Evolutionary conservation across 2,113 vertebrate genomes (phyloP).

Genomic region (Neopipo cinnamomea): DNA sequence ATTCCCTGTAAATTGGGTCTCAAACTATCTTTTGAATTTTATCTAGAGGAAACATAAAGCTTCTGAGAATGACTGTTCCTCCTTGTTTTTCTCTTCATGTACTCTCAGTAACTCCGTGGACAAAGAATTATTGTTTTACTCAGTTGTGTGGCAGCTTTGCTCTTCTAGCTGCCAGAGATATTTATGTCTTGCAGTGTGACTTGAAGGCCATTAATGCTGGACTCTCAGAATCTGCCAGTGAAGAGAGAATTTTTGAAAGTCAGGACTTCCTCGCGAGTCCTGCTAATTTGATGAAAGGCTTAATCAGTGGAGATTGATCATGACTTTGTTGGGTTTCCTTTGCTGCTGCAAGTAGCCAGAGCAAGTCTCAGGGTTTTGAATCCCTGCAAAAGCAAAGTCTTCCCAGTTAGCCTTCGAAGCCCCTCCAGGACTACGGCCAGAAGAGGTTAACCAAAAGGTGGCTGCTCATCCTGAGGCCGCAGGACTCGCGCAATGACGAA

Average conservation of each 20-base stretch:
- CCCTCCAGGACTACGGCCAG: not conserved
- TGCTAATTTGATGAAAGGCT: not conserved
- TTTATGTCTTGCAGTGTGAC: not conserved
- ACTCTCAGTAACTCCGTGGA: not conserved
- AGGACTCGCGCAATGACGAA: not conserved
- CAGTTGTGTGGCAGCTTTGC: not conserved
- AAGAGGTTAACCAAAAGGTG: not conserved
- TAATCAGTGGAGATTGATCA: not conserved
- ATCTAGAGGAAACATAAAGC: not conserved
- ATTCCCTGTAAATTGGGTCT: not conserved
- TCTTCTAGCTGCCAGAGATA: not conserved
- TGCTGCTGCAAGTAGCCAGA: not conserved
- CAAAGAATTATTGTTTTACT: slow-evolving; percentile 17
- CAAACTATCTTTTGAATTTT: slow-evolving; percentile 1
- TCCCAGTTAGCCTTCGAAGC: not conserved
- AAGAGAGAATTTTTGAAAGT: not conserved
- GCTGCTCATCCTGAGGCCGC: not conserved
- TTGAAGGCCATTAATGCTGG: not conserved
- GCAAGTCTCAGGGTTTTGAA: not conserved
- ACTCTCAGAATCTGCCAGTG: not conserved
- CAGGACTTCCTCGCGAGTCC: not conserved
- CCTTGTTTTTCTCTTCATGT: not conserved
- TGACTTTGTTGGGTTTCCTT: not conserved
- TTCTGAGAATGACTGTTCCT: not conserved
- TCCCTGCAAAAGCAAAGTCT: not conserved